Evolutionary conservation across 2,797 vertebrate species (phyloP).

Genomic region (Acanthurus leucopareius): DNA sequence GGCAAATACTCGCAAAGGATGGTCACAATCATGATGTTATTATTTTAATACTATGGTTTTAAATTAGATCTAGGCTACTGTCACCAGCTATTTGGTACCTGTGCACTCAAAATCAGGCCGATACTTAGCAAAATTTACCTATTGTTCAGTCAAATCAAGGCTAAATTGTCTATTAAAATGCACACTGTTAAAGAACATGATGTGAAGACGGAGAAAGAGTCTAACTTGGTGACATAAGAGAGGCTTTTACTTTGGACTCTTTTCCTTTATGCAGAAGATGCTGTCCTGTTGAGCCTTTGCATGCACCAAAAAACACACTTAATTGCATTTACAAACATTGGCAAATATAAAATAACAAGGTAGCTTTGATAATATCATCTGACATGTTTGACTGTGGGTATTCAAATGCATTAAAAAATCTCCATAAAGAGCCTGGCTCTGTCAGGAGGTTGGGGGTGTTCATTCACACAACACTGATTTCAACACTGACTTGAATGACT

Average conservation of each 20-base stretch:
- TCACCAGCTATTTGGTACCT: neutral
- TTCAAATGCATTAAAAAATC: slow-evolving; percentile 25
- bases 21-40: neutral
- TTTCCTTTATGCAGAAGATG: too few relatives aligned
- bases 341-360: neutral
- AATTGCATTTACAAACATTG: slow-evolving; percentile 3
- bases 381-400: slow-evolving; percentile 32
- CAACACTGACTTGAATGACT: neutral
- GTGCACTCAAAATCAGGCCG: neutral
- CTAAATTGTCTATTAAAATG: neutral
- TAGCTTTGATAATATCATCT: too few relatives aligned
- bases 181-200: neutral
- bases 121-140: neutral
- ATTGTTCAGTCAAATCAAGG: neutral
- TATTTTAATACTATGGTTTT: neutral
- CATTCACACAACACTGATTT: neutral
- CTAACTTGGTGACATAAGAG: neutral
- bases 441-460: neutral
- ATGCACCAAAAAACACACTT: neutral
- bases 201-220: neutral
- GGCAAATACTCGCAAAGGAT: neutral
- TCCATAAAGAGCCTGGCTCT: slow-evolving; percentile 3
- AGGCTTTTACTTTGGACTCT: too few relatives aligned
- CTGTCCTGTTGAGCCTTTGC: too few relatives aligned
- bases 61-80: too few relatives aligned